Conservation (phyloP, 2,113 vertebrate genomes). For the Pteropus alecto region DNA sequence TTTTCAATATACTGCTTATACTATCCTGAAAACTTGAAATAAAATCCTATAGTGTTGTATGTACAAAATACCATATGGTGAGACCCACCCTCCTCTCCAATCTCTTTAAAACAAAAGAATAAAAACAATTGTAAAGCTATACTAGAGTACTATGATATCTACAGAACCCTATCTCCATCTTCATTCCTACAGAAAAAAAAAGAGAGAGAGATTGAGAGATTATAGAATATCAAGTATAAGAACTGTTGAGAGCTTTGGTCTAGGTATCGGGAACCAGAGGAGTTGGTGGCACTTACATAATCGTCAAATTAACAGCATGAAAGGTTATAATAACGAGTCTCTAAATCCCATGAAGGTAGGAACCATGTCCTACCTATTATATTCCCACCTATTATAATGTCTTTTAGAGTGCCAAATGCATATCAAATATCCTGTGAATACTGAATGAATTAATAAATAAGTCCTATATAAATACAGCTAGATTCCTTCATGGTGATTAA, state of each 20-base stretch:
- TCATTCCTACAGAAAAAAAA: background rate
- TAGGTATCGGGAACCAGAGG: background rate
- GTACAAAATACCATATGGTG: background rate
- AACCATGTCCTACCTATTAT: background rate
- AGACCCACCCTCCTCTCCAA: background rate
- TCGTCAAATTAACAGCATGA: background rate
- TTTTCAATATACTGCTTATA: slow-evolving; percentile 45
- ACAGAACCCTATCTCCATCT: background rate
- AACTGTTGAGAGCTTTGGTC: background rate
- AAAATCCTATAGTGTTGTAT: background rate
- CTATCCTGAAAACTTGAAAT: slow-evolving; percentile 55
- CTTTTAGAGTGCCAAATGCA: background rate
- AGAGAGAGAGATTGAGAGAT: background rate
- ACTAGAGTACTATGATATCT: background rate
- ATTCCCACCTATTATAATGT: background rate
- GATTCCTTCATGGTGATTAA: background rate
- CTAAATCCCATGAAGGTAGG: background rate
- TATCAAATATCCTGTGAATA: background rate
- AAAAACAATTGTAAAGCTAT: background rate
- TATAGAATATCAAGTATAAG: background rate
- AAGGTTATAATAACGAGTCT: background rate
- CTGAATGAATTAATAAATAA: background rate
- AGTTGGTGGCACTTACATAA: background rate
- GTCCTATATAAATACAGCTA: background rate
- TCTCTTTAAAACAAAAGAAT: background rate